Percentiles rank a stretch among this genome's conserved stretches.
These are phyloP conservation scores for Neelides sp. DNA, from an alignment of 1,140 invertebrate genomes.

Conservation along the genomic window DNA sequence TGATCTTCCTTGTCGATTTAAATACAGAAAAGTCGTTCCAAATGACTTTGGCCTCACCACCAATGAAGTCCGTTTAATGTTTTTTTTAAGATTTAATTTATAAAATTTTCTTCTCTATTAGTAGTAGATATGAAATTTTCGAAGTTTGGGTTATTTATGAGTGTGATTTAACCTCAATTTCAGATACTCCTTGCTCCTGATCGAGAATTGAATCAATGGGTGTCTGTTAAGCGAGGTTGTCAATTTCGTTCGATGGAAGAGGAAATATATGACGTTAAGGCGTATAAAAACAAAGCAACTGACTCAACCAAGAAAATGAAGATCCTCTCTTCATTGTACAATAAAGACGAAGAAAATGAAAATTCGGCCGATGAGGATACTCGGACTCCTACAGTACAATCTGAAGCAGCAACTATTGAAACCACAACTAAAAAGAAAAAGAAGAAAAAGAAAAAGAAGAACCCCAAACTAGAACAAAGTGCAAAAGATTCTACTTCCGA, in stretches of 20 bases:
- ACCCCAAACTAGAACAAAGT: background rate
- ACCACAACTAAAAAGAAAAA: constrained; percentile 3
- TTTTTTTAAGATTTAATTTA: constrained; percentile 6
- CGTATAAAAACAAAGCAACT: constrained; percentile 58
- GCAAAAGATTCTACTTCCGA: constrained; percentile 3
- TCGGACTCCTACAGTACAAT: background rate
- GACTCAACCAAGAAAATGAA: constrained; percentile 64
- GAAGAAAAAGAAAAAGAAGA: constrained; percentile 17
- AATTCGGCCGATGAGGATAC: background rate
- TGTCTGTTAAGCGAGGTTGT: constrained; percentile 77
- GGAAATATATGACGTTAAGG: constrained; percentile 65
- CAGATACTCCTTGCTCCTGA: constrained; percentile 82
- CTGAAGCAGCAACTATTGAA: background rate
- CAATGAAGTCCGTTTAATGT: constrained; percentile 56
- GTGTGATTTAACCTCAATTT: constrained; percentile 34
- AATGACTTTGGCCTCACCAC: constrained; percentile 83
- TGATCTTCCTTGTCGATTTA: constrained; percentile 80
- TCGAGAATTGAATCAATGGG: constrained; percentile 88
- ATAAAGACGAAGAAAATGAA: constrained; percentile 21
- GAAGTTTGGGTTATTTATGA: constrained; percentile 9
- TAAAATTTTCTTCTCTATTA: background rate
- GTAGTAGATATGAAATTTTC: background rate
- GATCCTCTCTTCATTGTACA: constrained; percentile 69
- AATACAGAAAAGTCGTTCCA: constrained; percentile 74
- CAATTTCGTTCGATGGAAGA: constrained; percentile 60